Percentiles rank a stretch among this genome's conserved stretches.
phyloP scores from a whole-genome alignment of 2,797 vertebrate species.

The Micromesistius poutassou region DNA sequence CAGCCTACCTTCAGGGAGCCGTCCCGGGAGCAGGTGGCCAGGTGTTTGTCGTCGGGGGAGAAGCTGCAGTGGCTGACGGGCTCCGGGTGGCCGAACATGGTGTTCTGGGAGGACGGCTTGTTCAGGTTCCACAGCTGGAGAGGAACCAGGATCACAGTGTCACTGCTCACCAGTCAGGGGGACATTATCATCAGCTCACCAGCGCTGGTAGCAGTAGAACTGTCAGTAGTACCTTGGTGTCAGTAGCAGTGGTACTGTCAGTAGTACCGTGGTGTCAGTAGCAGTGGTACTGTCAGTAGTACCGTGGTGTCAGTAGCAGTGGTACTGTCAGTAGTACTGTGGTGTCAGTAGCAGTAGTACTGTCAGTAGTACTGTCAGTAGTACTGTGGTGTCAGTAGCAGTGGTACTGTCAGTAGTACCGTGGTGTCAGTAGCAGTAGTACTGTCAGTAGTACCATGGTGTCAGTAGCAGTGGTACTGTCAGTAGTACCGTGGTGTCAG shows the following conservation, averaged over 20 bases:
- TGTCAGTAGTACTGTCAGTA: background rate
- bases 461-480: no score
- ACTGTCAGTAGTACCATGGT: no score
- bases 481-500: no score
- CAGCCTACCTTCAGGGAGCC: slow-evolving; percentile 85
- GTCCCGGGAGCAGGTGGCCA: slow-evolving; percentile 91
- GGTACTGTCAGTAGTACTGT: no score
- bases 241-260: background rate
- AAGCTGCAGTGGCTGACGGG: slow-evolving; percentile 92
- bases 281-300: no score
- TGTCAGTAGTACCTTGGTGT: background rate
- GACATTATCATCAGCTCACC: background rate
- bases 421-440: no score
- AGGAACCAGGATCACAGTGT: background rate
- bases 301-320: no score
- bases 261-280: no score
- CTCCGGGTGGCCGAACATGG: slow-evolving; percentile 85
- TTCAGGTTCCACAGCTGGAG: slow-evolving; percentile 88
- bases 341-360: no score
- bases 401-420: background rate
- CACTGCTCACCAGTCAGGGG: background rate
- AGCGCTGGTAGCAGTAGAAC: background rate
- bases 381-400: background rate
- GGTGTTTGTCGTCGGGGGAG: slow-evolving; percentile 83
- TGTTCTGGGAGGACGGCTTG: slow-evolving; percentile 84